Evolutionary conservation across 1,140 invertebrate genomes (phyloP).

Genomic region (Pseudachorutes palmiensis): DNA sequence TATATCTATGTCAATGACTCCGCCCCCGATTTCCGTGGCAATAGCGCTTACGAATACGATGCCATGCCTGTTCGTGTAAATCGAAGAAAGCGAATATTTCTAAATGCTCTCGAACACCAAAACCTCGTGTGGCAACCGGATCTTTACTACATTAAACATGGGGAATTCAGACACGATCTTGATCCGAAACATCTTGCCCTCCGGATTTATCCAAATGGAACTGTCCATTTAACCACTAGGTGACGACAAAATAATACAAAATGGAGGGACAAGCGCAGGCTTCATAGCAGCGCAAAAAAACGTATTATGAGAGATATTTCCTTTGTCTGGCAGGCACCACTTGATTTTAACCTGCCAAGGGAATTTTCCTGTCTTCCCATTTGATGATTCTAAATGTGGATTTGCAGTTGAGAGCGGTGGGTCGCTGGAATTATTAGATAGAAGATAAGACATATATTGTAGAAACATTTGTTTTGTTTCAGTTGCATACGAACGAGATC

Average conservation of each 20-base stretch:
- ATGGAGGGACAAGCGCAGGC: too few species aligned
- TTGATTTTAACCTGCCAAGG: constrained; percentile 86
- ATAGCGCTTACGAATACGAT: background rate
- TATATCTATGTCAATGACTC: constrained; percentile 65
- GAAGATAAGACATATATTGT: too few species aligned
- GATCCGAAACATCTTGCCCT: constrained; percentile 84
- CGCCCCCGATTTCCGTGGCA: background rate
- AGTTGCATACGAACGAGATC: constrained; percentile 84
- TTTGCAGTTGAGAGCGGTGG: constrained; percentile 93
- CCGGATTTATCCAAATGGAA: constrained; percentile 80
- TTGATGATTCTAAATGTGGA: constrained; percentile 87
- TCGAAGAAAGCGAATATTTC: constrained; percentile 61
- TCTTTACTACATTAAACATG: constrained; percentile 91
- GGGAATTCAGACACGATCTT: constrained; percentile 83
- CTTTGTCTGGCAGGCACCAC: constrained; percentile 58
- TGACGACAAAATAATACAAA: constrained; percentile 1
- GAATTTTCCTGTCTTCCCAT: constrained; percentile 85
- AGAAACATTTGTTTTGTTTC: too few species aligned
- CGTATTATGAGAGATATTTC: constrained; percentile 1
- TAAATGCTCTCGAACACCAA: constrained; percentile 83
- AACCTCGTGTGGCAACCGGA: constrained; percentile 83
- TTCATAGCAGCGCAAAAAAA: background rate
- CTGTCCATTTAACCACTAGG: constrained; percentile 78
- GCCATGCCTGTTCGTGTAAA: constrained; percentile 16
- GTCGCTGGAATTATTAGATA: too few species aligned